Conservation (phyloP, 1,140 invertebrate species). For the Drosophila orosa region DNA sequence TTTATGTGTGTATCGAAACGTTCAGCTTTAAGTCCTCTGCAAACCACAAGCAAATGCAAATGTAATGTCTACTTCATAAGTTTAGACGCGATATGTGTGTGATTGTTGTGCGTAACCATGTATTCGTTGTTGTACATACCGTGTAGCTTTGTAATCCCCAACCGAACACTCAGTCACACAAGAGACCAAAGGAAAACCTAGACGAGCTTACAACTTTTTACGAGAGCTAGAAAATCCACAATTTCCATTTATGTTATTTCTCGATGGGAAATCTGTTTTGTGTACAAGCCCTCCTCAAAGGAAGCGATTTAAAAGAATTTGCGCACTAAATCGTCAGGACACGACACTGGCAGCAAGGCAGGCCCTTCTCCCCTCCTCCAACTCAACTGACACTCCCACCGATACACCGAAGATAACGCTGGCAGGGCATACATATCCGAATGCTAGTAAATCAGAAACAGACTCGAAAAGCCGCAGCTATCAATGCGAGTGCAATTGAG, state of each 20-base stretch:
- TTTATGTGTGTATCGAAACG: constrained; percentile 63
- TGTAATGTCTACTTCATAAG: constrained; percentile 19
- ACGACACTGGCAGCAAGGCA: neutral
- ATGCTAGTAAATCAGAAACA: constrained; percentile 32
- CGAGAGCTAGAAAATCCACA: constrained; percentile 26
- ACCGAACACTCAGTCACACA: constrained; percentile 51
- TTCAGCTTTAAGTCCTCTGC: constrained; percentile 41
- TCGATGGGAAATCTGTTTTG: constrained; percentile 11
- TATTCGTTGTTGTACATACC: constrained; percentile 46
- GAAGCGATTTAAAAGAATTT: constrained; percentile 11
- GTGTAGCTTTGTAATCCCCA: constrained; percentile 59
- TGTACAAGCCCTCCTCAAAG: neutral
- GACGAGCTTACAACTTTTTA: constrained; percentile 74
- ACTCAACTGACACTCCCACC: constrained; percentile 48
- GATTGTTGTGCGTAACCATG: constrained; percentile 26
- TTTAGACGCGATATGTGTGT: constrained; percentile 25
- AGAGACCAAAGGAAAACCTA: constrained; percentile 73
- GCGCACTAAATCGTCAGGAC: neutral
- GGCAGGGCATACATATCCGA: constrained; percentile 28
- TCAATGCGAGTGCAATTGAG: constrained; percentile 36
- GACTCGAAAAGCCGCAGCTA: constrained; percentile 22
- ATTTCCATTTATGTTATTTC: constrained; percentile 28
- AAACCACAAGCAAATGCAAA: constrained; percentile 7
- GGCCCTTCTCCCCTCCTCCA: constrained; percentile 1
- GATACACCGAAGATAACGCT: constrained; percentile 32